Evolutionary conservation across 2,797 vertebrate genomes (phyloP).

Genomic region (Morus bassanus): DNA sequence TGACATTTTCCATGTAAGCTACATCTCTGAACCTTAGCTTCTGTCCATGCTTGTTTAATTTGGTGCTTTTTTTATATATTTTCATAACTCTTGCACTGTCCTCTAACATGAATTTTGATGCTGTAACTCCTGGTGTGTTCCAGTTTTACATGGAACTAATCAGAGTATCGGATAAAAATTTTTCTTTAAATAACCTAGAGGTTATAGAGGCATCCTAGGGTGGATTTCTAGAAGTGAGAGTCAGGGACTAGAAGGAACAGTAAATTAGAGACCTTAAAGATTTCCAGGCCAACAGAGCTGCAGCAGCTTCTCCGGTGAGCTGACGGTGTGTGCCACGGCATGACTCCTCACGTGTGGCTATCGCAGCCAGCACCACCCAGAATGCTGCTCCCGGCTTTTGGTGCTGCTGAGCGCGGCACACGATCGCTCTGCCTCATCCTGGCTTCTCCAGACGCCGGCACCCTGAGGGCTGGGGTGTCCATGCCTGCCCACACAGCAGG

Average conservation of each 20-base stretch:
- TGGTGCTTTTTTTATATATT: not conserved
- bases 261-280: not conserved
- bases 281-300: not conserved
- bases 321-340: rapidly evolving
- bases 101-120: not conserved
- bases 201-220: not conserved
- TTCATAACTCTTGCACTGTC: not conserved
- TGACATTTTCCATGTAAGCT: not conserved
- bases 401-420: rapidly evolving
- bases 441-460: not conserved
- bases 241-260: not conserved
- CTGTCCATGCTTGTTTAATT: not conserved
- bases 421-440: rapidly evolving
- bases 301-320: not conserved
- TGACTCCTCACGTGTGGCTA: rapidly evolving
- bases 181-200: not conserved
- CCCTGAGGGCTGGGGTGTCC: not conserved
- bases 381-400: rapidly evolving
- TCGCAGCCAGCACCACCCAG: not conserved
- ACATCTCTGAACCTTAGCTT: not conserved
- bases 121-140: not conserved
- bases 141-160: not conserved
- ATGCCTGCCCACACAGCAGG: too few species aligned
- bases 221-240: not conserved
- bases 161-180: not conserved